Percentiles rank a stretch among this genome's conserved stretches.
phyloP scores from a whole-genome alignment of 1,140 invertebrate species.

The Zaprionus tsacasi region DNA sequence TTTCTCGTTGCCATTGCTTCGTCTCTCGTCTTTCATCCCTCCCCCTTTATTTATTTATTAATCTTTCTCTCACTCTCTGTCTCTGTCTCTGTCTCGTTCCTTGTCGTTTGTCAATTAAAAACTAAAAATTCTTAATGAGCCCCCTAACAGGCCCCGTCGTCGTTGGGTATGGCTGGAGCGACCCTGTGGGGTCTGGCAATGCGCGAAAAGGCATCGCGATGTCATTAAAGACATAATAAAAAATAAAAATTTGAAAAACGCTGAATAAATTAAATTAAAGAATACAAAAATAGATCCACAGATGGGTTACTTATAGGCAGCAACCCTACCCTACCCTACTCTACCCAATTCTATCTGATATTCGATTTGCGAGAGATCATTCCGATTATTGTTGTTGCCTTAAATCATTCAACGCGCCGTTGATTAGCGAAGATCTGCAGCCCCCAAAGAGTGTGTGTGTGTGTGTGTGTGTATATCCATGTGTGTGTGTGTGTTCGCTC shows the following conservation, averaged over 20 bases:
- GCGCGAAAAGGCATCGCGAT: slow-evolving; percentile 63
- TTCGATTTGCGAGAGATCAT: slow-evolving; percentile 40
- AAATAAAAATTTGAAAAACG: slow-evolving; percentile 65
- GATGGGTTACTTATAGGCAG: slow-evolving; percentile 32
- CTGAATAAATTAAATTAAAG: slow-evolving; percentile 38
- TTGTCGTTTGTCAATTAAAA: slow-evolving; percentile 72
- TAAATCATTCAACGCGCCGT: slow-evolving; percentile 60
- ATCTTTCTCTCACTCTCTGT: slow-evolving; percentile 20
- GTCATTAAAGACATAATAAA: slow-evolving; percentile 75
- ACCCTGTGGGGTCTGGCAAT: slow-evolving; percentile 31
- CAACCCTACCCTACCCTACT: background rate
- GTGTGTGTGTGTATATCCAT: slow-evolving; percentile 32
- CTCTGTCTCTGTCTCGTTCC: background rate
- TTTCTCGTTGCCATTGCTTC: slow-evolving; percentile 20
- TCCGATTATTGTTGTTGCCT: slow-evolving; percentile 29
- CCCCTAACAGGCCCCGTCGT: slow-evolving; percentile 60
- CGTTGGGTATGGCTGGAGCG: background rate
- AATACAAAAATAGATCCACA: slow-evolving; percentile 38
- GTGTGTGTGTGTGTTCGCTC: slow-evolving; percentile 28
- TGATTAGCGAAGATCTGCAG: slow-evolving; percentile 40
- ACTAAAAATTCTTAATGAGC: slow-evolving; percentile 77
- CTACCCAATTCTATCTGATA: background rate
- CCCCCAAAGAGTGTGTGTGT: no score
- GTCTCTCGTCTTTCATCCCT: slow-evolving; percentile 28
- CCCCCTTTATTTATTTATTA: slow-evolving; percentile 40